Conservation (phyloP, 2,113 vertebrate species). For the Fregata magnificens region DNA sequence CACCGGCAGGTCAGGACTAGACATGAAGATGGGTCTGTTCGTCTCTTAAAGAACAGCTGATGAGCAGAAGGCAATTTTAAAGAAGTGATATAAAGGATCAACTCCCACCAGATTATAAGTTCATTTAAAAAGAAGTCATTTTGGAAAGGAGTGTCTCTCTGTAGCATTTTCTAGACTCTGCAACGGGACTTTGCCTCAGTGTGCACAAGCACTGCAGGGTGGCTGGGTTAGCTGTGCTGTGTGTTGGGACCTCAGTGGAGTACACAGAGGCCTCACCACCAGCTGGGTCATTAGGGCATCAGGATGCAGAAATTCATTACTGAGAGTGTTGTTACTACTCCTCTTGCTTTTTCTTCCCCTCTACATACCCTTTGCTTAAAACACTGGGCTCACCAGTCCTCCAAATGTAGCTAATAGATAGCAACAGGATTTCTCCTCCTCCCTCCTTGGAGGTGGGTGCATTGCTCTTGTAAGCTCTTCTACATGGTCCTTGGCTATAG, state of each 20-base stretch:
- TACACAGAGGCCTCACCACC: neutral
- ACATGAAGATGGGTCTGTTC: neutral
- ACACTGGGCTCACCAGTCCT: neutral
- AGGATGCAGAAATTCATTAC: neutral
- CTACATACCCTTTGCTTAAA: neutral
- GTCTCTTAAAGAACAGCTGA: slow-evolving; percentile 6
- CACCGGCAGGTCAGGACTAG: neutral
- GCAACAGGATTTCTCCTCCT: neutral
- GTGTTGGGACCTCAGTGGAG: neutral
- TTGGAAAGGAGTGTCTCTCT: neutral
- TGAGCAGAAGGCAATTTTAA: slow-evolving; percentile 41
- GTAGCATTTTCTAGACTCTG: neutral
- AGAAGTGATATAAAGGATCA: slow-evolving; percentile 2
- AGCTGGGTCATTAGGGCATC: neutral
- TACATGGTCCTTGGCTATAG: neutral
- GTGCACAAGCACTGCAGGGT: neutral
- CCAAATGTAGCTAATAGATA: neutral
- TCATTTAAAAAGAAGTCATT: neutral
- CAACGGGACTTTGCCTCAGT: neutral
- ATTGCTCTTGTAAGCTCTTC: neutral
- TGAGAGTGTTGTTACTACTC: neutral
- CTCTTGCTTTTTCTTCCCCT: neutral
- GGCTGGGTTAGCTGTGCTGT: neutral
- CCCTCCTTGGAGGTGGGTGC: neutral
- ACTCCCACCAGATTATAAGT: neutral